phyloP scores from a whole-genome alignment of 2,797 vertebrate genomes.

The Smutsia gigantea region DNA sequence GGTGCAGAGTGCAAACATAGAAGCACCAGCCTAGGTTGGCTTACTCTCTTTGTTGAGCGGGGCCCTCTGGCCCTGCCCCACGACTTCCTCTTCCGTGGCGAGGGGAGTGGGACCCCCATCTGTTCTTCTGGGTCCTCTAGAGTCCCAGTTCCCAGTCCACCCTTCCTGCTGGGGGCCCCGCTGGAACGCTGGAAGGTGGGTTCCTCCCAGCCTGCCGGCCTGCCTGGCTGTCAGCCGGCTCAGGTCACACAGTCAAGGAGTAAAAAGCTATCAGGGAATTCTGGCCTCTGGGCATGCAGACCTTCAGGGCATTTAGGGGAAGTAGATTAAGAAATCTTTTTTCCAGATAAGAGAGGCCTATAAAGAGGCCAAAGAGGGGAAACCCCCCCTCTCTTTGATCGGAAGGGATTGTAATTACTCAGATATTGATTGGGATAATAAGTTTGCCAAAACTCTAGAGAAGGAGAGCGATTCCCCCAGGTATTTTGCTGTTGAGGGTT shows the following conservation, averaged over 20 bases:
- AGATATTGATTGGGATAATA: slow-evolving; percentile 64
- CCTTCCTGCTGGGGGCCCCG: background rate
- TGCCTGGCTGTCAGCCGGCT: background rate
- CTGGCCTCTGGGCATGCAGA: background rate
- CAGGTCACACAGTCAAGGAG: background rate
- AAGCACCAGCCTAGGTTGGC: background rate
- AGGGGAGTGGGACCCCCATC: background rate
- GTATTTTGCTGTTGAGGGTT: slow-evolving; percentile 66
- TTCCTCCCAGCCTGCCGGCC: background rate
- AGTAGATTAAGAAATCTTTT: slow-evolving; percentile 80
- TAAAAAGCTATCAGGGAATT: slow-evolving; percentile 46
- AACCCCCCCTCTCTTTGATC: slow-evolving; percentile 32
- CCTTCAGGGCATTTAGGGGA: slow-evolving; percentile 73
- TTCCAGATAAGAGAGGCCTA: slow-evolving; percentile 74
- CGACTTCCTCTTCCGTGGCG: background rate
- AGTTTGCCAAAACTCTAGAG: slow-evolving; percentile 66
- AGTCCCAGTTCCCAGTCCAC: background rate
- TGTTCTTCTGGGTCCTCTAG: background rate
- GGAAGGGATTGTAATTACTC: slow-evolving; percentile 50
- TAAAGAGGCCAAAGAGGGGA: slow-evolving; percentile 73
- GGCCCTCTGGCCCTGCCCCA: background rate
- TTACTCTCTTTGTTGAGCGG: background rate
- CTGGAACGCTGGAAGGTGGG: background rate
- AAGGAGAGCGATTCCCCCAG: background rate
- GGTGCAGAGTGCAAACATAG: fast-evolving